Evolutionary conservation across 2,113 vertebrate species (phyloP).

Genomic region (Neolamprologus devosi): DNA sequence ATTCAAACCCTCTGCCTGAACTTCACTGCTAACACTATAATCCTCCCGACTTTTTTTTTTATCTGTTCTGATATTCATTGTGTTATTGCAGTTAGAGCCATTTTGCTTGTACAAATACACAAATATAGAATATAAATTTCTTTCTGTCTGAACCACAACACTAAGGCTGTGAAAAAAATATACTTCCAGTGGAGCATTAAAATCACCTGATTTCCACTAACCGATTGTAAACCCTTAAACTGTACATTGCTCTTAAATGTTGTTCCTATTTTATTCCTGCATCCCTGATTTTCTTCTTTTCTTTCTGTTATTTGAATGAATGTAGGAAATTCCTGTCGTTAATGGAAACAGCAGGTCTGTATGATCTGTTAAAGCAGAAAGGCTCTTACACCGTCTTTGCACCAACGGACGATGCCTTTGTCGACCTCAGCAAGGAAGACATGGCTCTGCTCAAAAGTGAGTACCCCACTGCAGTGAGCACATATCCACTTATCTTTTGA

Average conservation of each 20-base stretch:
- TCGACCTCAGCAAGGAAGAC: slow-evolving; percentile 75
- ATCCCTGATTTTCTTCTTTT: background rate
- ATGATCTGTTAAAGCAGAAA: slow-evolving; percentile 76
- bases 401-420: slow-evolving; percentile 89
- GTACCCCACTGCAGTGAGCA: background rate
- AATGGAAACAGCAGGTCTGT: slow-evolving; percentile 83
- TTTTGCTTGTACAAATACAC: background rate
- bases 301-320: background rate
- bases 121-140: background rate
- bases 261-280: background rate
- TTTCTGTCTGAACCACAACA: background rate
- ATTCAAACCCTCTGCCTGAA: background rate
- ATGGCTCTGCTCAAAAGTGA: slow-evolving; percentile 78
- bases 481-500: background rate
- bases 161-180: background rate
- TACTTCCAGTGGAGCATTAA: background rate
- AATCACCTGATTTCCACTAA: background rate
- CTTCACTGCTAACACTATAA: background rate
- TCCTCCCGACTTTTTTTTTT: background rate
- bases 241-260: background rate
- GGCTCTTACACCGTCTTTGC: slow-evolving; percentile 90
- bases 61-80: background rate
- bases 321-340: slow-evolving; percentile 80
- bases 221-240: background rate
- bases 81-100: background rate